These are phyloP conservation scores for Ylistrum balloti DNA, from an alignment of 1,140 invertebrate species.

Conservation along the genomic window DNA sequence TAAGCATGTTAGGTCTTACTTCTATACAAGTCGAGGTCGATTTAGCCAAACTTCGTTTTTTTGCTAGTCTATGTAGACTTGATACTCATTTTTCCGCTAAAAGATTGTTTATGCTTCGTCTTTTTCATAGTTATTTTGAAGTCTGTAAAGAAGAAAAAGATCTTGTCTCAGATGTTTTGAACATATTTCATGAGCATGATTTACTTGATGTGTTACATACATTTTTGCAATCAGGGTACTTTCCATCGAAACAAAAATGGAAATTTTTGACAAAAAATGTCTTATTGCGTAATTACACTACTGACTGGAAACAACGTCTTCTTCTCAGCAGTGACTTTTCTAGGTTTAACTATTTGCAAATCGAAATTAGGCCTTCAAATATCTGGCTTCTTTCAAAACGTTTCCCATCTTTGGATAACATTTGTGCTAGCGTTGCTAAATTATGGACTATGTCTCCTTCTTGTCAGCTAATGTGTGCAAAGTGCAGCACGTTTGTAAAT, in stretches of 20 bases:
- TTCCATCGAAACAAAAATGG: background rate
- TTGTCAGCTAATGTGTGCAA: too few species aligned
- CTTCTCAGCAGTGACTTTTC: background rate
- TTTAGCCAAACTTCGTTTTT: too few species aligned
- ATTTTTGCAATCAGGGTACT: background rate
- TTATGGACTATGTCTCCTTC: background rate
- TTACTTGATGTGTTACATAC: background rate
- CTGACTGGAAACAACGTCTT: background rate
- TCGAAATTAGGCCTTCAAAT: background rate
- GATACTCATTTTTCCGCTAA: background rate
- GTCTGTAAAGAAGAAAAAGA: background rate
- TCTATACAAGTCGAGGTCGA: too few species aligned
- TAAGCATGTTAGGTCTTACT: too few species aligned
- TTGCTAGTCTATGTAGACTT: background rate
- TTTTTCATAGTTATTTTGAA: background rate
- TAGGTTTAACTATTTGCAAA: background rate
- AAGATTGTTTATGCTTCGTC: background rate
- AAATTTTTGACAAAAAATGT: background rate
- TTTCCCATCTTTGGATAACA: background rate
- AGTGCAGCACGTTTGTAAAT: too few species aligned
- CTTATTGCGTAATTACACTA: background rate
- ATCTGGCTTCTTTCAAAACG: background rate
- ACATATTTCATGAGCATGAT: background rate
- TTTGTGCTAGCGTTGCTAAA: background rate
- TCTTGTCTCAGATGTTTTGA: background rate